A percentile compares a stretch with the other conserved stretches of the same genome.
These are phyloP conservation scores for Drosophila parthenogenetica DNA, from an alignment of 2,888 invertebrate species.

Conservation along the genomic window DNA sequence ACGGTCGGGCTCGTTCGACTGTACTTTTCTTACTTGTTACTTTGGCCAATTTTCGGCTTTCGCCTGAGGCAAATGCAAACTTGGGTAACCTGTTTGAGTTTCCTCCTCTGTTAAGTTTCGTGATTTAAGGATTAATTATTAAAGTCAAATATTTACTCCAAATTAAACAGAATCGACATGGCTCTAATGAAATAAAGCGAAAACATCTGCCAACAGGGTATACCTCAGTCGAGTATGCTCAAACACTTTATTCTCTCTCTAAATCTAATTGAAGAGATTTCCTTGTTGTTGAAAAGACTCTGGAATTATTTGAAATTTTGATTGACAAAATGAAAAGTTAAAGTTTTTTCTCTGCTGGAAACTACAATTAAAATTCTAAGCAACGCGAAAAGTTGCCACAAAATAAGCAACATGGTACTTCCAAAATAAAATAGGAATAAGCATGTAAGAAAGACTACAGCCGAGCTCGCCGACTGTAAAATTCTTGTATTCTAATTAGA, in stretches of 20 bases:
- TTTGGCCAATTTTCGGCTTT: conserved; percentile 20
- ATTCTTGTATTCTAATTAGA: too few species aligned
- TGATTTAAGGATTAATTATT: conserved; percentile 26
- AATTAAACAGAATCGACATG: conserved; percentile 5
- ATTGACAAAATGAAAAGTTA: too few species aligned
- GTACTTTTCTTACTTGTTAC: too few species aligned
- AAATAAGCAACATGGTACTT: conserved; percentile 5
- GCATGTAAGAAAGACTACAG: too few species aligned
- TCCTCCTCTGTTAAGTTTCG: neutral
- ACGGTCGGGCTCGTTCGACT: too few species aligned
- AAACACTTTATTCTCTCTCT: too few species aligned
- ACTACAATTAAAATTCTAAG: conserved; percentile 24
- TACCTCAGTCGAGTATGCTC: neutral
- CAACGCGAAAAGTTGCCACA: conserved; percentile 15
- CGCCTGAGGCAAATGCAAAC: conserved; percentile 7
- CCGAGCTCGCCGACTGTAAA: too few species aligned
- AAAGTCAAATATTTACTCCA: conserved; percentile 16
- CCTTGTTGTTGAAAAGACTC: too few species aligned
- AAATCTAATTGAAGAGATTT: neutral
- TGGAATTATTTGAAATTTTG: neutral
- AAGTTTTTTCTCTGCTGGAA: neutral
- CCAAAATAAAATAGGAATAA: neutral
- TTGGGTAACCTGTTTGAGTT: neutral
- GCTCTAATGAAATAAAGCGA: neutral
- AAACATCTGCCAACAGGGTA: neutral